phyloP scores from a whole-genome alignment of 2,113 vertebrate species.

The Microtus pennsylvanicus region DNA sequence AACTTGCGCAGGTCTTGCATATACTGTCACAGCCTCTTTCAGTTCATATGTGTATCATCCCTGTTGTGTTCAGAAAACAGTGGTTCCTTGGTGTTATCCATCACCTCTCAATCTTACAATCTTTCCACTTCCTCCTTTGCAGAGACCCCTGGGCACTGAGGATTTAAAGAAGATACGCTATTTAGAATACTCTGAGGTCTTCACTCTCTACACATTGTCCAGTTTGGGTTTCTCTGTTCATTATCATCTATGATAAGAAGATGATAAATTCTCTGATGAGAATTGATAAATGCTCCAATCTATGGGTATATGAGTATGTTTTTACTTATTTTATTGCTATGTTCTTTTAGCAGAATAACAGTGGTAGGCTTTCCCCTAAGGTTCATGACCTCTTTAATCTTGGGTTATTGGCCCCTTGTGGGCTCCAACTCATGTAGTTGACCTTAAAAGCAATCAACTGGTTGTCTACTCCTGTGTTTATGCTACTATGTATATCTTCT shows the following conservation, averaged over 20 bases:
- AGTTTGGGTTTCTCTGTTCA: background rate
- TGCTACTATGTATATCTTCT: background rate
- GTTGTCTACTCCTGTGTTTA: background rate
- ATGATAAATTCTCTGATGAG: background rate
- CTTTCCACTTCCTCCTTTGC: background rate
- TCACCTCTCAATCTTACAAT: background rate
- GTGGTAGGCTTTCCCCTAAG: background rate
- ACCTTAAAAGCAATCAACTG: background rate
- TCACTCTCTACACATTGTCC: background rate
- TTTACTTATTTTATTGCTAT: background rate
- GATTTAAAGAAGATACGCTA: background rate
- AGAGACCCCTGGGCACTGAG: background rate
- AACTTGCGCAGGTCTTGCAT: too few relatives aligned
- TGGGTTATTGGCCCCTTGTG: background rate
- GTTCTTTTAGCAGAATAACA: background rate
- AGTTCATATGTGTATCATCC: background rate
- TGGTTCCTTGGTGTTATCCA: background rate
- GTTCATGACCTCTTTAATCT: background rate
- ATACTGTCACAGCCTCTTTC: background rate
- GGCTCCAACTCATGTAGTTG: background rate
- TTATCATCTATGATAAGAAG: background rate
- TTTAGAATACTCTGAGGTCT: background rate
- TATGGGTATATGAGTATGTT: background rate
- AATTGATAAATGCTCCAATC: background rate
- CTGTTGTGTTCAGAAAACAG: background rate